Evolutionary conservation across 2,888 invertebrate species (phyloP), one percentile per base, ranked within the genome.

Genomic region (Polia nebulosa): DNA sequence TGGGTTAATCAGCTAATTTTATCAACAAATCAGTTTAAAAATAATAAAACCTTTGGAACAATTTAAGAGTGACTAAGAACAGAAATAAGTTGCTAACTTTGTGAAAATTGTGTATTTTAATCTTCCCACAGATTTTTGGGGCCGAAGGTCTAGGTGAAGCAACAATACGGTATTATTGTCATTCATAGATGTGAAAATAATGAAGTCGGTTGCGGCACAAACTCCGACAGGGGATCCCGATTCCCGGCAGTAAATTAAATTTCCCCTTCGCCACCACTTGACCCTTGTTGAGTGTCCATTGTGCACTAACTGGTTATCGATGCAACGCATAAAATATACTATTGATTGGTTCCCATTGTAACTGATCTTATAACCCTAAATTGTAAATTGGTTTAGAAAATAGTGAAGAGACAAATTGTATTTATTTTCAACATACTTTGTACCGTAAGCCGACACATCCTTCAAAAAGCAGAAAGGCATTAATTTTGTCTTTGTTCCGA

Each of bases 171-270:
- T 84, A 80, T 78, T 82, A 82, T 86, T 87, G 82, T 86, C 85
- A 88, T 89, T 88, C 88, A 87, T 89, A 88, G 85, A 90, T 85
- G 87, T 80, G 86, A 89, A 90, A 89, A 89, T 91, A 92, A 92
- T 92, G 90, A 90, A 89, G 87, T 89, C 78, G 83, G 87, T 88
- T 88, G 85, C 85, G 85, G 87, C 76, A 79, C 79, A 78, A 86
- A 85, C 85, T 86, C 87, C 76, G 82, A 77, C 81, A 66, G 81
- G 87, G 87, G 83, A 58, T 77, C 72, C 85, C 81, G 86, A 84
- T 88, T 55, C 86, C 84, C 81, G 87, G 83, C 88, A 87, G 88
- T 88, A 91, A 92, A 92, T 91, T 92, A 90, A 90, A 91, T 91
- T 90, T 89, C 75, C 85, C 91, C 88, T 90, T 84, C 64, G 91